Evolutionary conservation across 2,888 invertebrate species (phyloP).

Genomic region (Melieria omissa): DNA sequence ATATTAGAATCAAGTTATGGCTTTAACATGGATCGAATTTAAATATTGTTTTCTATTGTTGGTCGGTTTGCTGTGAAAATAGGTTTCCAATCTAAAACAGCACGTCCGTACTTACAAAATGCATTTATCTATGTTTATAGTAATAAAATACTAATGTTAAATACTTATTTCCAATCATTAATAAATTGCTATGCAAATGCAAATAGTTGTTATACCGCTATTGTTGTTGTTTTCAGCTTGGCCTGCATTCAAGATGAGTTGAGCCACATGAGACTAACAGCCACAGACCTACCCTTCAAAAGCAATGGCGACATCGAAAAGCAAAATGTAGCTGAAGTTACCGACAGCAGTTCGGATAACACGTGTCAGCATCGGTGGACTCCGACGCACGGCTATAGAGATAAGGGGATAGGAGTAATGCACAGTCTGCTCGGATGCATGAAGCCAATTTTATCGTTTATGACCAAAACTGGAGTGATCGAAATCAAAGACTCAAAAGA

Average conservation of each 20-base stretch:
- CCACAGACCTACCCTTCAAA: conserved; percentile 62
- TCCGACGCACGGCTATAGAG: conserved; percentile 63
- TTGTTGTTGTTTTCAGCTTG: conserved; percentile 68
- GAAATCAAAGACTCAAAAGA: conserved; percentile 72
- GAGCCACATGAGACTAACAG: conserved; percentile 68
- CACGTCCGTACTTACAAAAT: no score
- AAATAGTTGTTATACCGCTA: no score
- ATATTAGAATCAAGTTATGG: no score
- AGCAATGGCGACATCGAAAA: conserved; percentile 43
- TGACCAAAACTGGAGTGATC: conserved; percentile 79
- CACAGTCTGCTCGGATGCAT: conserved; percentile 89
- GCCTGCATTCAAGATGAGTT: conserved; percentile 75
- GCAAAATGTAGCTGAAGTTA: conserved; percentile 57
- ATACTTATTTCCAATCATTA: no score
- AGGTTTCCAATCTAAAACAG: no score
- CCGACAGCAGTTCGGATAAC: conserved; percentile 66
- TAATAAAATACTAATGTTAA: no score
- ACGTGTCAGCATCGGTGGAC: conserved; percentile 68
- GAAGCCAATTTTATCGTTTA: conserved; percentile 86
- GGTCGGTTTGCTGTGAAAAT: no score
- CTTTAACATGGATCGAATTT: no score
- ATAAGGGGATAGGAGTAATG: conserved; percentile 77
- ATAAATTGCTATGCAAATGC: no score
- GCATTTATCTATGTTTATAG: no score
- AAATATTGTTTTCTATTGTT: no score